Percentiles rank a stretch among this genome's conserved stretches.
These are phyloP conservation scores for Sceliomorpha sp. DNA, from an alignment of 2,888 invertebrate genomes.

Conservation along the genomic window DNA sequence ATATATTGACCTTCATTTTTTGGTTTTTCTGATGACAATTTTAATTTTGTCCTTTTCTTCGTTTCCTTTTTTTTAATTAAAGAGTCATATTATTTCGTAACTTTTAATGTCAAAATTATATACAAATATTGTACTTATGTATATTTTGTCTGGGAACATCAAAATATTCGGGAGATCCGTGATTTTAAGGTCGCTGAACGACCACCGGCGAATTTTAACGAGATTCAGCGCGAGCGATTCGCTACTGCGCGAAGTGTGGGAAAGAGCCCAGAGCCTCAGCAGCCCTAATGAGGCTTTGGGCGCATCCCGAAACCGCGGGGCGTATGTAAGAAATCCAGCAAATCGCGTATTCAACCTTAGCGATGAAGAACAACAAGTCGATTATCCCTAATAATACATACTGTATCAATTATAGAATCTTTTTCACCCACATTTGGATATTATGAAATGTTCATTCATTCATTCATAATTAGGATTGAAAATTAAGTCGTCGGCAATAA, in stretches of 20 bases:
- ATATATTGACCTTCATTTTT: no score
- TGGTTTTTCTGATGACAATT: no score
- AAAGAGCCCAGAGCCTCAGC: slow-evolving; percentile 48
- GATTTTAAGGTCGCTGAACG: slow-evolving; percentile 39
- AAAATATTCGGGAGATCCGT: slow-evolving; percentile 40
- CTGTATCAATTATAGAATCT: no score
- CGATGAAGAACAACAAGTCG: neutral
- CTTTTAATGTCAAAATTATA: no score
- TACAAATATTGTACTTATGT: no score
- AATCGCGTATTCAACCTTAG: slow-evolving; percentile 1
- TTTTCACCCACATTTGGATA: no score
- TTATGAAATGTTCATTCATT: no score
- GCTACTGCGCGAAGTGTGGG: slow-evolving; percentile 57
- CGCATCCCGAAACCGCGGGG: slow-evolving; percentile 39
- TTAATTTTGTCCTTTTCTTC: no score
- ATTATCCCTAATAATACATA: neutral
- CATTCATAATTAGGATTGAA: no score
- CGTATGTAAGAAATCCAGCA: slow-evolving; percentile 19
- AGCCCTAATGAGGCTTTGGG: slow-evolving; percentile 51
- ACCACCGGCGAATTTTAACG: slow-evolving; percentile 57
- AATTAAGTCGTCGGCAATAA: no score
- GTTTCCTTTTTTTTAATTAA: no score
- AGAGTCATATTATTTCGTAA: no score
- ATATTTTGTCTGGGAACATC: slow-evolving; percentile 20
- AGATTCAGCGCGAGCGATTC: slow-evolving; percentile 52